These are phyloP conservation scores for Epinephelus fuscoguttatus DNA, from an alignment of 2,113 vertebrate genomes.

Conservation along the genomic window DNA sequence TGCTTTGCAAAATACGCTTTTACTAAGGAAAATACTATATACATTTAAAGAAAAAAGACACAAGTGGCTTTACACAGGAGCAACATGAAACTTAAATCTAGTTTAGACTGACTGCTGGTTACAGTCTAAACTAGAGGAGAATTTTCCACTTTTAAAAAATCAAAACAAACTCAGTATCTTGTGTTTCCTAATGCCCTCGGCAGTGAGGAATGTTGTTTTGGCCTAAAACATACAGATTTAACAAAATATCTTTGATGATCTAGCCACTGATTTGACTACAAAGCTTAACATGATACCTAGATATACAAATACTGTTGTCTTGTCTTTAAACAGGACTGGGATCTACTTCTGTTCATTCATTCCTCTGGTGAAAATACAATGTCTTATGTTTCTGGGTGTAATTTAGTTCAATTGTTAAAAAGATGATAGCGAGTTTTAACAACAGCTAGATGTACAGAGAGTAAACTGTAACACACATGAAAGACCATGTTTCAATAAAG, in stretches of 20 bases:
- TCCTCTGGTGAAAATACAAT: not conserved
- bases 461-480: slow-evolving; percentile 6
- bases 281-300: not conserved
- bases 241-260: slow-evolving; percentile 3
- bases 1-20: slow-evolving; percentile 56
- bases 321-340: not conserved
- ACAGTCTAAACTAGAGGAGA: slow-evolving; percentile 6
- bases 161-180: slow-evolving; percentile 10
- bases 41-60: slow-evolving; percentile 54
- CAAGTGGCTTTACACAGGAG: slow-evolving; percentile 44
- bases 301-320: slow-evolving; percentile 3
- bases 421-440: not conserved
- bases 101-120: not conserved
- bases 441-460: not conserved
- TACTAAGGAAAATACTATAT: slow-evolving; percentile 82
- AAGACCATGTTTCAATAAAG: slow-evolving; percentile 18
- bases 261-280: slow-evolving; percentile 5
- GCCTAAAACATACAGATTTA: not conserved
- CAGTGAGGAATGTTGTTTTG: slow-evolving; percentile 27
- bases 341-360: not conserved
- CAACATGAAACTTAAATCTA: slow-evolving; percentile 10
- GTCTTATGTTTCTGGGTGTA: not conserved
- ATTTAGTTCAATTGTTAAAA: not conserved
- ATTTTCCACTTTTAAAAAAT: not conserved
- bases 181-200: not conserved